phyloP scores from a whole-genome alignment of 2,113 vertebrate genomes.

The Trinectes maculatus region DNA sequence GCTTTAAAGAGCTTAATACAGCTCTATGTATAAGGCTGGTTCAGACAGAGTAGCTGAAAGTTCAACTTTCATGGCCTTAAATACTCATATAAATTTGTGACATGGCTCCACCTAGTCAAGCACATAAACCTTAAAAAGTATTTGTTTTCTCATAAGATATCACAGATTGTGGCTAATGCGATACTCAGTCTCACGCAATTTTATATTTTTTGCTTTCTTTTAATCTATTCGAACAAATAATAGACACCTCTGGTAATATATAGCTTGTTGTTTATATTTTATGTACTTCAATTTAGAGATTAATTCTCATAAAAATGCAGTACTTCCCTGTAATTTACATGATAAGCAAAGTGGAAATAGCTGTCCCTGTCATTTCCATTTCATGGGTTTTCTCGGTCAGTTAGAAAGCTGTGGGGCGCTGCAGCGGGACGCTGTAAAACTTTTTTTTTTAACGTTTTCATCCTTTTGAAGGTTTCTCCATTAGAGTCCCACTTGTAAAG shows the following conservation, averaged over 20 bases:
- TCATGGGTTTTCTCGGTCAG: conserved; percentile 43
- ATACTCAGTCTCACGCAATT: too few species aligned
- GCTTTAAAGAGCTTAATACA: conserved; percentile 8
- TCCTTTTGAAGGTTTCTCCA: conserved; percentile 31
- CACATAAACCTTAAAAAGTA: not conserved
- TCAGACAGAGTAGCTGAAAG: not conserved
- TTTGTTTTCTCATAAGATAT: not conserved
- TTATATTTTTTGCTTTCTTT: too few species aligned
- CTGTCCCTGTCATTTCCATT: conserved; percentile 33
- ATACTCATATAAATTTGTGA: not conserved
- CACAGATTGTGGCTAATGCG: too few species aligned
- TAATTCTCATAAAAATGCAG: conserved; percentile 1
- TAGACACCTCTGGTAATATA: too few species aligned
- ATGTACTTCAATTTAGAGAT: not conserved
- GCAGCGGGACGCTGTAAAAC: conserved; percentile 34
- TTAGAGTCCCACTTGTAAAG: not conserved
- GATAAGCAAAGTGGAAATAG: conserved; percentile 9
- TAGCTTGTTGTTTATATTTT: not conserved
- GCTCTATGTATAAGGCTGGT: conserved; percentile 1
- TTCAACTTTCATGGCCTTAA: not conserved
- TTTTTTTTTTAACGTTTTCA: conserved; percentile 26
- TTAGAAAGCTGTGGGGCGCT: conserved; percentile 53
- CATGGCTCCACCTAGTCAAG: not conserved
- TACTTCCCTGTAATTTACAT: conserved; percentile 12
- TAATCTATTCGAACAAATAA: too few species aligned